phyloP scores from a whole-genome alignment of 2,113 vertebrate species.

The Chloropsis hardwickii region DNA sequence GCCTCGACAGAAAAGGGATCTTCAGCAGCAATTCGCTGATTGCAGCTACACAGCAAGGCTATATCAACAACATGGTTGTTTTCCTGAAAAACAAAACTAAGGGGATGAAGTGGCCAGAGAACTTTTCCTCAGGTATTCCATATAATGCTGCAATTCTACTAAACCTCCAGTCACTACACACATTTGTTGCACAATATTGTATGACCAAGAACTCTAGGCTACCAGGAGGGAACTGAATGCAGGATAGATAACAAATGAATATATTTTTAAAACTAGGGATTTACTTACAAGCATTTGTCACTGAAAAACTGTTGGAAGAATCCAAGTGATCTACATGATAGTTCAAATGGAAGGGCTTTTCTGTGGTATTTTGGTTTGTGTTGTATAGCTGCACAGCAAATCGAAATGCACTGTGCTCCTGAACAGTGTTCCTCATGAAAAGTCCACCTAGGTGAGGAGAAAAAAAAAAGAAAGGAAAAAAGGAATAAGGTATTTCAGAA shows the following conservation, averaged over 20 bases:
- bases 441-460: slow-evolving; percentile 85
- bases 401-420: slow-evolving; percentile 98
- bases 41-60: background rate
- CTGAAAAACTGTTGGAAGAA: slow-evolving; percentile 99
- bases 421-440: slow-evolving; percentile 98
- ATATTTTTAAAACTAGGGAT: background rate
- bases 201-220: background rate
- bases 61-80: background rate
- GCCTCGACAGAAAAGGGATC: slow-evolving; percentile 18
- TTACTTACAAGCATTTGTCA: slow-evolving; percentile 99
- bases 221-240: background rate
- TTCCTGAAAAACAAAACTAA: background rate
- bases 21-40: slow-evolving; percentile 8
- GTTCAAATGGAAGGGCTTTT: slow-evolving; percentile 98
- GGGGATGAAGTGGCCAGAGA: background rate
- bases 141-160: background rate
- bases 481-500: background rate
- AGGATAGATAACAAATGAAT: background rate
- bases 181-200: slow-evolving; percentile 12
- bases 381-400: slow-evolving; percentile 99
- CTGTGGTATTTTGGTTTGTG: slow-evolving; percentile 98
- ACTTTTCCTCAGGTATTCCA: slow-evolving; percentile 43
- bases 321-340: slow-evolving; percentile 99
- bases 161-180: background rate
- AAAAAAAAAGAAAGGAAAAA: background rate